Evolutionary conservation across 2,797 vertebrate genomes (phyloP).

Genomic region (Pangasius mekongensis): DNA sequence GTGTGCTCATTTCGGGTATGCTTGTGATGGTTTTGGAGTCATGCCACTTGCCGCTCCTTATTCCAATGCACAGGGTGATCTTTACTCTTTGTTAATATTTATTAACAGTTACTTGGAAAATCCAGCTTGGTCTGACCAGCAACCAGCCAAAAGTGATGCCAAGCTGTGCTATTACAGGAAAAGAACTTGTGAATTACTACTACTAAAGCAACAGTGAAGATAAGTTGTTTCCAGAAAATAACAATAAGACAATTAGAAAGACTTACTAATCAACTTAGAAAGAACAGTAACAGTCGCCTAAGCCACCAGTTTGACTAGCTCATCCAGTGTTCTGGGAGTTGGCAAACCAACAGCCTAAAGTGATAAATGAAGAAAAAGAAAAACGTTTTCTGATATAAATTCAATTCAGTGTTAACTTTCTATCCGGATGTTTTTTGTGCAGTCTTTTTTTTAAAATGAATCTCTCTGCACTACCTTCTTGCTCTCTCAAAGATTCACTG

Average conservation of each 20-base stretch:
- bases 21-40: neutral
- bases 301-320: neutral
- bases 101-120: neutral
- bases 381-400: conserved; percentile 8
- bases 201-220: neutral
- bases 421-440: neutral
- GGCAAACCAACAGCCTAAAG: neutral
- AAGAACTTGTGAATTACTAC: neutral
- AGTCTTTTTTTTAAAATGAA: neutral
- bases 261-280: neutral
- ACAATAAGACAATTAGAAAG: neutral
- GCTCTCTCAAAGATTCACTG: conserved; percentile 15
- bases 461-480: neutral
- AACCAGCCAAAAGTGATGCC: too few species aligned
- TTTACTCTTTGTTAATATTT: neutral
- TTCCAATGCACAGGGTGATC: neutral
- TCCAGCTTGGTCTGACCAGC: neutral
- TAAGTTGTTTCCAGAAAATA: neutral
- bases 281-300: neutral
- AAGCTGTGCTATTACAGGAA: neutral
- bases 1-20: neutral
- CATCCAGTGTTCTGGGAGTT: neutral
- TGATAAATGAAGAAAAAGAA: neutral
- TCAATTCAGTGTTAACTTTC: neutral
- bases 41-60: conserved; percentile 1